Percentiles rank a stretch among this genome's conserved stretches.
These are phyloP conservation scores for Eilema caniola DNA, from an alignment of 2,888 invertebrate species.

Conservation along the genomic window DNA sequence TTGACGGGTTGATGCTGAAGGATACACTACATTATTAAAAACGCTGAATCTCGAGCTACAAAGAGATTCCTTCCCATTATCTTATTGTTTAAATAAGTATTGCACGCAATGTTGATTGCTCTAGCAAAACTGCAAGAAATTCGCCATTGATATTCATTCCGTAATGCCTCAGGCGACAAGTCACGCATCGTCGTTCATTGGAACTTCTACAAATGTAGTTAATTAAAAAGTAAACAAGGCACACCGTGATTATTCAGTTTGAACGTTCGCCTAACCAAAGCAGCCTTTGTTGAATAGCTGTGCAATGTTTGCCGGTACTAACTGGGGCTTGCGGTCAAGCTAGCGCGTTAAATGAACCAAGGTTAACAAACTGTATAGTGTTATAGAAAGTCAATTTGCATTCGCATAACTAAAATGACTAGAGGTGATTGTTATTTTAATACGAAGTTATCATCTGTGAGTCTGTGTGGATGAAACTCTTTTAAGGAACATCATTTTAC, in stretches of 20 bases:
- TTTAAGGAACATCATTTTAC: background rate
- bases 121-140: background rate
- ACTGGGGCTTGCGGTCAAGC: conserved; percentile 24
- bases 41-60: too few species aligned
- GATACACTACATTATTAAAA: too few species aligned
- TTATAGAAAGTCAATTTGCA: conserved; percentile 48
- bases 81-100: too few species aligned
- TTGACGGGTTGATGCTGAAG: too few species aligned
- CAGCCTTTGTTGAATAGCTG: conserved; percentile 25
- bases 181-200: background rate
- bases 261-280: conserved; percentile 24
- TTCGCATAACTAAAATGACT: conserved; percentile 31
- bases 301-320: conserved; percentile 7
- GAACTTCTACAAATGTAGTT: background rate
- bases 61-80: too few species aligned
- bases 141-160: background rate
- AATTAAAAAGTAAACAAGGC: conserved; percentile 23
- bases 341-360: conserved; percentile 28
- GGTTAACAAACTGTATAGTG: conserved; percentile 35
- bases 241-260: conserved; percentile 39
- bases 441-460: background rate
- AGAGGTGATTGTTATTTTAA: background rate
- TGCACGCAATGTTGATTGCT: too few species aligned
- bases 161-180: background rate
- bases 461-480: too few species aligned